Evolutionary conservation across 2,113 vertebrate genomes (phyloP).

Genomic region (Coptodon rendalli): DNA sequence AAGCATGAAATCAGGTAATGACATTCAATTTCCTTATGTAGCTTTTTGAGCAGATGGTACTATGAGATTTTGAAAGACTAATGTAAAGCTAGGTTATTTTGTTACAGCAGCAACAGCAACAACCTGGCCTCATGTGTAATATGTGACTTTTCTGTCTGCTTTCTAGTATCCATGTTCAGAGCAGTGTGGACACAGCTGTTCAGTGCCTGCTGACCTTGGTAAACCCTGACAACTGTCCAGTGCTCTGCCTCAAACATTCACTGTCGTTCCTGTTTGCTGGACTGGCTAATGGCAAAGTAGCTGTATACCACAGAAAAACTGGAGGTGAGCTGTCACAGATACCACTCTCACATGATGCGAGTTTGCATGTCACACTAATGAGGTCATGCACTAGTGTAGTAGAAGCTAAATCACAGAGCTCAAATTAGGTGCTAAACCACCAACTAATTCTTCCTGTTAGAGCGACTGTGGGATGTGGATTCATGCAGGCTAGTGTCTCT

Average conservation of each 20-base stretch:
- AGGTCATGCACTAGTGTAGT: background rate
- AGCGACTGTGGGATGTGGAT: slow-evolving; percentile 23
- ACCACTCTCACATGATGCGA: background rate
- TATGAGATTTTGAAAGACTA: background rate
- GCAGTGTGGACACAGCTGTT: slow-evolving; percentile 40
- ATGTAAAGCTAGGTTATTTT: background rate
- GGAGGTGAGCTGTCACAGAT: slow-evolving; percentile 2
- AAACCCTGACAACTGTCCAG: slow-evolving; percentile 8
- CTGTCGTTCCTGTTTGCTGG: slow-evolving; percentile 27
- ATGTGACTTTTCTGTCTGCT: background rate
- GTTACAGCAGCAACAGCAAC: background rate
- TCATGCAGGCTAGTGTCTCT: background rate
- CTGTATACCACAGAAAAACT: slow-evolving; percentile 1
- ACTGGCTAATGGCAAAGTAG: slow-evolving; percentile 23
- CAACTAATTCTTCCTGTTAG: background rate
- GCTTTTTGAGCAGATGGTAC: background rate
- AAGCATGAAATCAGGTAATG: background rate
- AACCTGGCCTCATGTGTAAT: background rate
- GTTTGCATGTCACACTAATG: background rate
- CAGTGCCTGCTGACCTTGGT: slow-evolving; percentile 15
- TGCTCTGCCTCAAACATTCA: slow-evolving; percentile 19
- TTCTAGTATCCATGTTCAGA: slow-evolving; percentile 26
- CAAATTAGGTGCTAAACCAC: background rate
- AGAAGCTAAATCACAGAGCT: background rate
- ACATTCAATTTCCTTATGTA: background rate